Evolutionary conservation across 2,113 vertebrate genomes (phyloP), one percentile per base, ranked within the genome.

Genomic region (Gymnocephalus cernua): DNA sequence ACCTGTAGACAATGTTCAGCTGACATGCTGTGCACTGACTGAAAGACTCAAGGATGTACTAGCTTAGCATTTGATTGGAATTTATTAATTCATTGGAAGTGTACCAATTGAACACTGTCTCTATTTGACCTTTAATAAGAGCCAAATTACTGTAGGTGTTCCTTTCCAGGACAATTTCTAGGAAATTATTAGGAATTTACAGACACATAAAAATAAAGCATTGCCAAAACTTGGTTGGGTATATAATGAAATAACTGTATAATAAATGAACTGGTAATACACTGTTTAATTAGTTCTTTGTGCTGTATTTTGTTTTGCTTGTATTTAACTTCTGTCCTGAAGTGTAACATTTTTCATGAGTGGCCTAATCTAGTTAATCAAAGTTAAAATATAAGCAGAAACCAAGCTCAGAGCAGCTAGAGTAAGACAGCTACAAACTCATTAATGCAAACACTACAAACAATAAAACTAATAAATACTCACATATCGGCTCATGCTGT

Each of bases 401-500:
- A 64, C 18, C 13, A 41, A 5, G 38, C 54, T 47, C 38, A 16
- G 57, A 27, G 15, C 32, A n/a, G 15, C 25, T 25, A 2, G 1
- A 41, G 35, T 12, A 50, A 13, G 11, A 50, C 6, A 29, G 35
- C 41, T 47, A 11, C 14, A 54, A 58, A 74, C 18, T 27, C 9
- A 59, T 13, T 9, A 7, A 51, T 18, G 12, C 38, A 41, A 38
- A 57, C n/a, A 32, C 8, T 16, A 25, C 15, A 45, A 53, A 41
- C 12, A 62, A 63, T 64, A 5, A 12, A 13, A 35, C 25, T n/a
- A 63, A 54, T 18, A 51, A 77, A 32, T 29, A 88, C 98, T 86
- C 92, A 99, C 98, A 61, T 99, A 99, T 97, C 97, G 94, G 93
- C 97, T 96, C 96, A 99, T 93, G 89, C 94, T 97, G 93, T 99